Percentiles rank a stretch among this genome's conserved stretches.
phyloP scores from a whole-genome alignment of 2,113 vertebrate species.

The Oncorhynchus keta region DNA sequence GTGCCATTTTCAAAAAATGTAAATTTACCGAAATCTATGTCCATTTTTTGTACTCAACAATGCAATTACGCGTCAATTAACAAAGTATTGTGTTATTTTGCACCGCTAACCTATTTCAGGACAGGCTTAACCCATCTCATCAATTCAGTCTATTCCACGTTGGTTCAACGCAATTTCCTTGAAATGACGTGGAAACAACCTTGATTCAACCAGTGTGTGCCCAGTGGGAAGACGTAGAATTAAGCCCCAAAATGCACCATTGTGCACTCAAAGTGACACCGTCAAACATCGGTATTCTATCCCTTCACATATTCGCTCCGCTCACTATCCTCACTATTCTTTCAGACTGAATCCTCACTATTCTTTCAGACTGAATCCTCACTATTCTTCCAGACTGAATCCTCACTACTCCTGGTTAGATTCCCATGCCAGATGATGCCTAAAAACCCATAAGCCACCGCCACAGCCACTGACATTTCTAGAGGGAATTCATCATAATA shows the following conservation, averaged over 20 bases:
- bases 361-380: too few relatives aligned
- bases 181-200: too few relatives aligned
- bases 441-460: too few relatives aligned
- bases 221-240: background rate
- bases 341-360: background rate
- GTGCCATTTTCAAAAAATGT: background rate
- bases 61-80: background rate
- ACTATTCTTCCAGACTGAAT: background rate
- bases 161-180: too few relatives aligned
- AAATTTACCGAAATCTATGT: background rate
- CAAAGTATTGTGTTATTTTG: background rate
- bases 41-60: background rate
- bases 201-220: too few relatives aligned
- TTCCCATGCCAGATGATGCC: too few relatives aligned
- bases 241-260: background rate
- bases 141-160: too few relatives aligned
- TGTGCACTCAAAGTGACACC: background rate
- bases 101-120: background rate
- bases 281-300: background rate
- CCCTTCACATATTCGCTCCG: background rate
- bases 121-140: background rate
- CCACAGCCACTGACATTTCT: too few relatives aligned
- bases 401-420: too few relatives aligned
- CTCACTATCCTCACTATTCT: background rate
- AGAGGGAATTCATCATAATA: too few relatives aligned